These are phyloP conservation scores for Syngnathus scovelli DNA, from an alignment of 2,113 vertebrate genomes.

Conservation along the genomic window DNA sequence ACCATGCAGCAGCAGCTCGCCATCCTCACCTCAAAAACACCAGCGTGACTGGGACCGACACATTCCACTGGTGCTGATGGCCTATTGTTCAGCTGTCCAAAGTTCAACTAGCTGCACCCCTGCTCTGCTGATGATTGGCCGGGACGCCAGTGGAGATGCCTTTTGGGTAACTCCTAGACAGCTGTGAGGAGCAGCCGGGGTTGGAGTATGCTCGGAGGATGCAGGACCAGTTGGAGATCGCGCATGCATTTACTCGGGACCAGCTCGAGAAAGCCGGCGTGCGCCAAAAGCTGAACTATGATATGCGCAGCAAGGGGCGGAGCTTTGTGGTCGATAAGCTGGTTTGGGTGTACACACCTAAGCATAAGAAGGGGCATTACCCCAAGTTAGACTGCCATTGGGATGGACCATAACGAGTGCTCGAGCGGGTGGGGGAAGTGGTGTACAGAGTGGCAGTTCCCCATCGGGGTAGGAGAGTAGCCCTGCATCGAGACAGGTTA, in stretches of 20 bases:
- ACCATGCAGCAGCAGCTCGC: too few species aligned
- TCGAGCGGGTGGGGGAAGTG: too few species aligned
- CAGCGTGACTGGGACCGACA: too few species aligned
- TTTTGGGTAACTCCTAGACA: background rate
- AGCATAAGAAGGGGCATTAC: background rate
- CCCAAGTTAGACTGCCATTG: too few species aligned
- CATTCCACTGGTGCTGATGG: background rate
- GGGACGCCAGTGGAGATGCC: background rate
- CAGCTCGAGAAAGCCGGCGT: background rate
- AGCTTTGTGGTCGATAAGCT: background rate
- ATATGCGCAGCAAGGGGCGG: background rate
- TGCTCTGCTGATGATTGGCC: background rate
- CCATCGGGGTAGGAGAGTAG: too few species aligned
- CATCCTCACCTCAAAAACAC: too few species aligned
- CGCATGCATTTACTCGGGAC: background rate
- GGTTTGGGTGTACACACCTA: background rate
- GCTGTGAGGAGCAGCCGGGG: background rate
- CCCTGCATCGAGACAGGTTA: too few species aligned
- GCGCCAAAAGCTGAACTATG: background rate
- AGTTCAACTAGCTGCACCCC: background rate
- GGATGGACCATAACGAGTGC: too few species aligned
- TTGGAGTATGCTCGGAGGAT: background rate
- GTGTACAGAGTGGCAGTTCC: too few species aligned
- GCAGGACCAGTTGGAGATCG: background rate
- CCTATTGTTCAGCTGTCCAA: background rate